Evolutionary conservation across 2,888 invertebrate genomes (phyloP), one percentile per base, ranked within the genome.

Genomic region (Monopis laevigella): DNA sequence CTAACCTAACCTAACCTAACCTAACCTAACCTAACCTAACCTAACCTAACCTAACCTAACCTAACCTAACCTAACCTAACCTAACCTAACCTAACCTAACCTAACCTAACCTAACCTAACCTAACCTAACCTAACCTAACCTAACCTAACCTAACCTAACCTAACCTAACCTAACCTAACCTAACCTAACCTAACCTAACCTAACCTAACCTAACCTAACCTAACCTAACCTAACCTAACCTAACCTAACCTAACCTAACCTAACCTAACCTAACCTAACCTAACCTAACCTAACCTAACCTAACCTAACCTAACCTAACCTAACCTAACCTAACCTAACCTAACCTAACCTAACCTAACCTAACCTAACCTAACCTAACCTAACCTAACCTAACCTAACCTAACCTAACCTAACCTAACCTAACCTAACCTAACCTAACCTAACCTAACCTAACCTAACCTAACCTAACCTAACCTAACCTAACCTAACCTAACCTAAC

Each of bases 371-470:
- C 36, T 36, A 36, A 36, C 36, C 36, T 36, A 36, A 36, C 36
- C 36, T 36, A 36, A 36, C 36, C 36, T 36, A 36, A 36, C 36
- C 36, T 36, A 36, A 36, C 36, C 36, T 36, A 36, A 36, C 36
- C 36, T 36, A 36, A 36, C 49, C 48, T 47, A 28, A 28, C 28
- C 28, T 28, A 28, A 28, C 28, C 43, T 43, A 45, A 45, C 43
- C 45, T 45, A 45, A 45, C 45, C 45, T 43, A 43, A 45, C 45
- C 45, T 45, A 45, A 45, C 45, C 45, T 45, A 45, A 45, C 45
- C 45, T 45, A 45, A n/a, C n/a, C 36, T 14, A 13, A 36, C n/a
- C 36, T 14, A 13, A 36, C n/a, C 36, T 14, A 13, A 36, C n/a
- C 36, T 14, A 13, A 45, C 41, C 43, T 43, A 43, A 45, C 43